A percentile compares a stretch with the other conserved stretches of the same genome.
Conservation (phyloP, 2,113 vertebrate genomes). For the Eulemur macaco region DNA sequence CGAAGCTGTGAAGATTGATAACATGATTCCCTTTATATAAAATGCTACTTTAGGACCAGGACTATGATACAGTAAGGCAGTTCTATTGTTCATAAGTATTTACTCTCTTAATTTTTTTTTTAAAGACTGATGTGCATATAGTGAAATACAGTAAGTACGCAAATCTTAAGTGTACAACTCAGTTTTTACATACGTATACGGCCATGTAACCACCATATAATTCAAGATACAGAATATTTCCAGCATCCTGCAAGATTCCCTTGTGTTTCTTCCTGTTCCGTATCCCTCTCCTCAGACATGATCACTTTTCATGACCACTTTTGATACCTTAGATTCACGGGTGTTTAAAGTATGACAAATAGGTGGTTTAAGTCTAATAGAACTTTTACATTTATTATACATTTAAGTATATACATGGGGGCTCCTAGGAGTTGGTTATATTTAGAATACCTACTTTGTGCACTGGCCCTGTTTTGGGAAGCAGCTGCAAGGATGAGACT, state of each 20-base stretch:
- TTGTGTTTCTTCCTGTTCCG: not conserved
- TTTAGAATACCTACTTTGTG: not conserved
- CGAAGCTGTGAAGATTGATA: not conserved
- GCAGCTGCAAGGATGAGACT: not conserved
- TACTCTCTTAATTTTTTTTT: not conserved
- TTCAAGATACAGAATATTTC: not conserved
- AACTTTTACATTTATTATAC: not conserved
- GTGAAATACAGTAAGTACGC: not conserved
- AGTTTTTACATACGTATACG: not conserved
- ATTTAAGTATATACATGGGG: not conserved
- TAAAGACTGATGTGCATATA: not conserved
- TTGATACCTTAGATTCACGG: constrained; percentile 6
- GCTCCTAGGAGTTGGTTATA: not conserved
- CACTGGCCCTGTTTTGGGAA: not conserved
- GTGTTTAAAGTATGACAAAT: constrained; percentile 20
- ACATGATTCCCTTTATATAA: not conserved
- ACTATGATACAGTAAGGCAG: not conserved
- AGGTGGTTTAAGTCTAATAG: not conserved
- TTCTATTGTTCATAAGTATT: not conserved
- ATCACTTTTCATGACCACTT: not conserved
- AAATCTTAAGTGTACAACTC: not conserved
- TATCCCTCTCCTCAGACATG: not conserved
- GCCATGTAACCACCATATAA: not conserved
- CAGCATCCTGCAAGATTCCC: not conserved
- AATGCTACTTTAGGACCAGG: not conserved